phyloP scores from a whole-genome alignment of 2,113 vertebrate species.

The Tragelaphus buxtoni region DNA sequence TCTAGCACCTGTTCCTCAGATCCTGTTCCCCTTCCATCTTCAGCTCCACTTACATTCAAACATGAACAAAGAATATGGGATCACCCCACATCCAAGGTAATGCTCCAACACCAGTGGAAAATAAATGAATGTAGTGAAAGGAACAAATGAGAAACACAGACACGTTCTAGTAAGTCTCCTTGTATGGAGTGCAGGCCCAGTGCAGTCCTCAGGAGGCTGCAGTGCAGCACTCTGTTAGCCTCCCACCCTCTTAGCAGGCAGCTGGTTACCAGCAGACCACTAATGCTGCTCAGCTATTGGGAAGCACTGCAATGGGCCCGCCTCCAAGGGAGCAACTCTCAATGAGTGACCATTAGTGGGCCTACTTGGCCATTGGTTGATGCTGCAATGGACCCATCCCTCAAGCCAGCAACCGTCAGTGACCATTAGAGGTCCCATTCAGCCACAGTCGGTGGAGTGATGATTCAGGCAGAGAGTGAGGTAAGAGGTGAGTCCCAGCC shows the following conservation, averaged over 20 bases:
- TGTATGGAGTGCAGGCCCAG: not conserved
- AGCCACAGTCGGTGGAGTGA: accelerated
- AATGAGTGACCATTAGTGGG: not conserved
- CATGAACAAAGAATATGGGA: not conserved
- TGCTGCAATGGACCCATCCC: not conserved
- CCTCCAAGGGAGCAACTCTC: not conserved
- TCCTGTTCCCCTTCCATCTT: not conserved
- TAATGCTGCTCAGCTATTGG: not conserved
- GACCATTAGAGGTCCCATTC: not conserved
- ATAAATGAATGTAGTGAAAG: not conserved
- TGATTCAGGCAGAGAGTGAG: not conserved
- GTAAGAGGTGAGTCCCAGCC: not conserved
- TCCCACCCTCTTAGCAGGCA: not conserved
- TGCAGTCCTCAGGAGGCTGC: not conserved
- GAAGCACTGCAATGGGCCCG: not conserved
- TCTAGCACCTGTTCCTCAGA: not conserved
- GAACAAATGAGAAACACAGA: not conserved
- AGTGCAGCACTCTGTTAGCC: not conserved
- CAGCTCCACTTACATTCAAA: not conserved
- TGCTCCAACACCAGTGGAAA: not conserved
- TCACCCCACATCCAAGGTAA: not conserved
- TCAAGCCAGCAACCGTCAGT: not conserved
- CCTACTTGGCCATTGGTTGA: not conserved
- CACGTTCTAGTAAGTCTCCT: not conserved
- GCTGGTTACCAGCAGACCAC: not conserved